Base-by-base conservation (phyloP, 2,113 vertebrate species). In the Nibea albiflora region DNA sequence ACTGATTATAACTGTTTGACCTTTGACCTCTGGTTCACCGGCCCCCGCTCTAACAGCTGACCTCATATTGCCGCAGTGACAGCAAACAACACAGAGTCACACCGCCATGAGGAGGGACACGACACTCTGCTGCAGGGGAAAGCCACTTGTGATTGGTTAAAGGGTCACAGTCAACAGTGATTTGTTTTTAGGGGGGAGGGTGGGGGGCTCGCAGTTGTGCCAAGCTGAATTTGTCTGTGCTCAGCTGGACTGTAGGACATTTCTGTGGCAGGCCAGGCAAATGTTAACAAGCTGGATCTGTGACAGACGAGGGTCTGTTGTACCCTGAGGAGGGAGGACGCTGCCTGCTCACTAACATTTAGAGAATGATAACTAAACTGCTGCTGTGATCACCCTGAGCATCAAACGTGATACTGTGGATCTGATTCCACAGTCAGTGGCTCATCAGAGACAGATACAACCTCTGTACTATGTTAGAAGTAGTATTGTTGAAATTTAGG, bases 271-370 rank as follows among this genome's bases (percentile, higher is more conserved):
- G 76, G 68, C 19, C 53, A 50, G 75, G 76, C 47, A 83, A 88
- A 88, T 74, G 79, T 67, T 65, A 81, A 83, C 76, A 63, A 74
- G 79, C 70, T 76, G 3, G 47, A 76, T 85, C 70, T 78, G 57
- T 78, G 73, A 64, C 81, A 53, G 69, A 78, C 7, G 56, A 75
- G 80, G 65, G 60, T 63, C 46, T 49, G 66, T 9, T 1, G 3
- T n/a, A 62, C 66, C 75, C 68, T 17, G 24, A 61, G 72, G 73
- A 68, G 42, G 0, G 56, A 56, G 12, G 46, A 60, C 31, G 14
- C 76, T 16, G 78, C 66, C 60, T 56, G 65, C 61, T 76, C 80
- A 6, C 75, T 72, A 65, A 84, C 68, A 61, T 82, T 87, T 78
- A 64, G 53, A 67, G 81, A 72, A 78, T 28, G 24, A 66, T 78